These are phyloP conservation scores for Pelmatolapia mariae DNA, from an alignment of 2,113 vertebrate genomes.

Conservation along the genomic window DNA sequence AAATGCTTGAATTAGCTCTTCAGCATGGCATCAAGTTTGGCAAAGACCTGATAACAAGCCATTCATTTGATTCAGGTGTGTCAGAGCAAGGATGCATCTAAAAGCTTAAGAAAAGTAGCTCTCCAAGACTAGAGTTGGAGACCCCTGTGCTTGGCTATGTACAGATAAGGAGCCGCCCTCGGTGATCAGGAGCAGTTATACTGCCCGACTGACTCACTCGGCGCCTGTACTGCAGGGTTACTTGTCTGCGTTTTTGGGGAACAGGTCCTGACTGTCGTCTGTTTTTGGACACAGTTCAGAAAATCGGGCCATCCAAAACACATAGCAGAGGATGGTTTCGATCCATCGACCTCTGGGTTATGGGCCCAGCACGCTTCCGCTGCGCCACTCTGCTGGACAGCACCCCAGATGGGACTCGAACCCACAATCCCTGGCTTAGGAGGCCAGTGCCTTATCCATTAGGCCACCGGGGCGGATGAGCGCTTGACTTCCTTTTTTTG, in stretches of 20 bases:
- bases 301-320: rapidly evolving
- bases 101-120: too few species aligned
- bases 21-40: too few species aligned
- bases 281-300: not conserved
- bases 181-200: too few species aligned
- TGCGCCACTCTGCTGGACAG: slow-evolving; percentile 73
- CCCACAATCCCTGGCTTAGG: slow-evolving; percentile 62
- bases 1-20: too few species aligned
- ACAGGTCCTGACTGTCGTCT: rapidly evolving
- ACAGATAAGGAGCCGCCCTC: too few species aligned
- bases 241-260: not conserved
- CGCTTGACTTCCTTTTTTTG: rapidly evolving
- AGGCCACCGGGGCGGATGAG: slow-evolving; percentile 72
- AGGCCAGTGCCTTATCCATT: slow-evolving; percentile 80
- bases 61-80: too few species aligned
- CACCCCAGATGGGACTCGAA: slow-evolving; percentile 54
- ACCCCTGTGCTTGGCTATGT: too few species aligned
- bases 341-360: slow-evolving; percentile 83
- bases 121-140: too few species aligned
- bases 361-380: slow-evolving; percentile 82
- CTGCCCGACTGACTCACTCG: too few species aligned
- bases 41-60: too few species aligned
- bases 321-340: slow-evolving; percentile 79
- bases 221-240: too few species aligned
- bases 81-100: too few species aligned